Conservation (phyloP, 1,140 invertebrate genomes). For the Cydia amplana region DNA sequence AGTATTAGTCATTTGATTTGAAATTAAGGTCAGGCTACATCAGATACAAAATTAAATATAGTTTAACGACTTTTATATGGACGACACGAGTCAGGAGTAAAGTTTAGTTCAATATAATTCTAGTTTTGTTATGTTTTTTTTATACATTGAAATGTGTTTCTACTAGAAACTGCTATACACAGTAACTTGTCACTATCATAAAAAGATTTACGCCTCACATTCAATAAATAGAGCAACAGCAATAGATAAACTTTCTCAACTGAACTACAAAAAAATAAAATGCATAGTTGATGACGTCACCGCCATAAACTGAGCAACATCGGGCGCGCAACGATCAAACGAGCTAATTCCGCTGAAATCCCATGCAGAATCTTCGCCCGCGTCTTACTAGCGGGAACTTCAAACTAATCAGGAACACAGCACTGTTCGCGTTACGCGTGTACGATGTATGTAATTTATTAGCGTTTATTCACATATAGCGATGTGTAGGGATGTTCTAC, state of each 20-base stretch:
- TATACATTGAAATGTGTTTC: no score
- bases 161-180: no score
- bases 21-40: no score
- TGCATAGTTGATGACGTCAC: neutral
- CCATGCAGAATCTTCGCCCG: constrained; percentile 13
- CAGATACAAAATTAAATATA: no score
- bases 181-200: neutral
- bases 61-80: no score
- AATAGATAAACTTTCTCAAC: no score
- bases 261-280: neutral
- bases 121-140: no score
- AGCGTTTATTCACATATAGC: constrained; percentile 77
- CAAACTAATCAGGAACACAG: constrained; percentile 74
- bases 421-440: constrained; percentile 66
- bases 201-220: neutral
- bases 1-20: no score
- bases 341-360: constrained; percentile 23
- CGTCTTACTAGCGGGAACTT: constrained; percentile 67
- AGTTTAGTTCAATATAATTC: no score
- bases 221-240: neutral
- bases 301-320: neutral
- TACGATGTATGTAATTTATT: constrained; percentile 77
- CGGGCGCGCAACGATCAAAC: neutral
- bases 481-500: constrained; percentile 75
- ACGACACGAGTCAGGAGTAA: no score